A percentile compares a stretch with the other conserved stretches of the same genome.
phyloP scores from a whole-genome alignment of 2,797 vertebrate species.

The Gymnodraco acuticeps region DNA sequence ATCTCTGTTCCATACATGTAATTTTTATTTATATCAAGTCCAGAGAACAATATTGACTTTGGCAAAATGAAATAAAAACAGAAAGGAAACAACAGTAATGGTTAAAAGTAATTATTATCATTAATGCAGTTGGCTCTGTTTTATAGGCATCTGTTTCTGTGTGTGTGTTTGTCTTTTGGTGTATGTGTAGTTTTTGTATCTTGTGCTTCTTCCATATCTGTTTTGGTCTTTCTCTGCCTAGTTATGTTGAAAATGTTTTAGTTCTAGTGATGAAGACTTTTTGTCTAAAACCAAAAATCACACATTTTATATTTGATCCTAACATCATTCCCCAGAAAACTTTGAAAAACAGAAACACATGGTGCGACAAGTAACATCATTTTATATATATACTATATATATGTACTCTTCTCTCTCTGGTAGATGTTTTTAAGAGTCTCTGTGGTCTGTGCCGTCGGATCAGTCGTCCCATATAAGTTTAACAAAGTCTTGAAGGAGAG shows the following conservation, averaged over 20 bases:
- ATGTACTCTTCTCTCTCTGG: slow-evolving; percentile 61
- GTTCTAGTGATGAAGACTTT: slow-evolving; percentile 52
- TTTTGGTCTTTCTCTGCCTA: slow-evolving; percentile 42
- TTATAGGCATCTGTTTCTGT: slow-evolving; percentile 58
- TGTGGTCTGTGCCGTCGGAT: slow-evolving; percentile 43
- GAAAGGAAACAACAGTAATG: slow-evolving; percentile 73
- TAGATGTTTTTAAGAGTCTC: slow-evolving; percentile 49
- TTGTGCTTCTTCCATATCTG: slow-evolving; percentile 45
- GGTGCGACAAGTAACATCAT: slow-evolving; percentile 79
- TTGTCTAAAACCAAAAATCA: slow-evolving; percentile 59
- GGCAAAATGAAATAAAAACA: slow-evolving; percentile 78
- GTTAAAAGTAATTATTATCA: slow-evolving; percentile 62
- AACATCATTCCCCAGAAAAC: slow-evolving; percentile 71
- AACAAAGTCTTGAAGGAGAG: slow-evolving; percentile 42
- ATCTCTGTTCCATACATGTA: slow-evolving; percentile 71
- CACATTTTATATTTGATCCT: slow-evolving; percentile 56
- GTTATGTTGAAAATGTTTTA: slow-evolving; percentile 42
- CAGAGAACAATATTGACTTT: slow-evolving; percentile 84
- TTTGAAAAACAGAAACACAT: slow-evolving; percentile 78
- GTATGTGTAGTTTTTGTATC: slow-evolving; percentile 47
- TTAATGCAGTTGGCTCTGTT: slow-evolving; percentile 64
- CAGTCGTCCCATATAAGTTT: slow-evolving; percentile 21
- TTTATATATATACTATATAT: slow-evolving; percentile 61
- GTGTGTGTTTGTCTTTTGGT: slow-evolving; percentile 5
- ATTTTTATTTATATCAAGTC: slow-evolving; percentile 83